Base-by-base conservation (phyloP, 2,113 vertebrate genomes). In the Amphiprion percula region DNA sequence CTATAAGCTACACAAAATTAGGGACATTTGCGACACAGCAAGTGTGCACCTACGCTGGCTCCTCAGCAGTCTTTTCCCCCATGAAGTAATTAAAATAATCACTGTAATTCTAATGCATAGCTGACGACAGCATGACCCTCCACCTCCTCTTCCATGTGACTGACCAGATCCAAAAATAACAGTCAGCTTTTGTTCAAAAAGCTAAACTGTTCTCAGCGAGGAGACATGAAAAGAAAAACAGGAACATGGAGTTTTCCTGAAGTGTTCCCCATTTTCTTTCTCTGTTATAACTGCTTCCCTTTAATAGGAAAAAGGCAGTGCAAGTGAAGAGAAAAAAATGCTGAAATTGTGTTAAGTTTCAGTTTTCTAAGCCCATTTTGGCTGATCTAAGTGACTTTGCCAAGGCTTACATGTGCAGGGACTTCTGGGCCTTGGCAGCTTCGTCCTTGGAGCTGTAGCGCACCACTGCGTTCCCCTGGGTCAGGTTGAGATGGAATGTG, bases 381-480 rank as follows among this genome's bases (percentile, higher is more conserved):
- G 26, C 49, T 46, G 33, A 62, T 16, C 1, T 24, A 2, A 61
- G 15, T 47, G 10, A 28, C 1, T 33, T 55, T 23, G 28, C 49
- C 68, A 68, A 65, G 33, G 83, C 97, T 1, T 94, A 99, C 98
- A 99, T 99, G 95, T 99, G 98, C 94, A 99, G 96, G 93, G 98
- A 99, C 90, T 99, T 99, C 86, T 99, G 98, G 91, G 98, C 98
- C 92, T 99, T 99, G 86, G 97, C 96, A 11, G 97, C 96, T 78
- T 99, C 98, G 56, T 99, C 98, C 96, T 98, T 99, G 91, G 98
- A 99, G 93, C 97, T 99, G 95, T 99, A 99, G 90, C 98, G 97
- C 92, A 99, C 98, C 88, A 99, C 96, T 16, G 98, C 98, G 41
- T 98, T 99, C 88, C 98, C 98, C 94, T 99, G 98, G 0, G 98